phyloP scores from a whole-genome alignment of 2,888 invertebrate species.

The Polia nebulosa region DNA sequence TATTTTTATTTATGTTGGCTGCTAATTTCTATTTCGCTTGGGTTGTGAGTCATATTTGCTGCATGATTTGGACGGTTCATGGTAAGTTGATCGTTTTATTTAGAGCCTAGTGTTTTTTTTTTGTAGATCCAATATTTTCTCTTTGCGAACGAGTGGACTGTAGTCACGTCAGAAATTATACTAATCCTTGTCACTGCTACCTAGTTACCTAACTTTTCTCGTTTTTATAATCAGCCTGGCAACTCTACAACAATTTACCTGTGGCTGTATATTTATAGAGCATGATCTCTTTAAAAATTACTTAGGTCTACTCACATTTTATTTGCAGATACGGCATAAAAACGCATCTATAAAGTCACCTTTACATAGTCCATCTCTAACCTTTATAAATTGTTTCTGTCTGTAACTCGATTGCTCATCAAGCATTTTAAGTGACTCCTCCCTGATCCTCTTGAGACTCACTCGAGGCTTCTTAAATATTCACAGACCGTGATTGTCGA shows the following conservation, averaged over 20 bases:
- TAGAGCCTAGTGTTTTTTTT: neutral
- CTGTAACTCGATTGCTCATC: constrained; percentile 84
- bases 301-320: neutral
- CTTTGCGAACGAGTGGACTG: neutral
- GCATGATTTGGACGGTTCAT: neutral
- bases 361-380: constrained; percentile 1
- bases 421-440: constrained; percentile 85
- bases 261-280: neutral
- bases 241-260: neutral
- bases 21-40: constrained; percentile 66
- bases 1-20: constrained; percentile 70
- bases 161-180: neutral
- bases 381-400: constrained; percentile 59
- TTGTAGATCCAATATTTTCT: too few species aligned
- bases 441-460: constrained; percentile 82
- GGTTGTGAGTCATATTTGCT: constrained; percentile 24
- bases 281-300: too few species aligned
- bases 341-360: neutral
- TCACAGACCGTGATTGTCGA: constrained; percentile 84
- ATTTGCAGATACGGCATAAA: neutral
- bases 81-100: neutral
- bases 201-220: too few species aligned
- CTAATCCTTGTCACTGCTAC: neutral
- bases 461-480: constrained; percentile 85
- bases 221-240: too few species aligned